Percentiles rank a stretch among this genome's conserved stretches.
These are phyloP conservation scores for Hyles vespertilio DNA, from an alignment of 1,140 invertebrate genomes.

Conservation along the genomic window DNA sequence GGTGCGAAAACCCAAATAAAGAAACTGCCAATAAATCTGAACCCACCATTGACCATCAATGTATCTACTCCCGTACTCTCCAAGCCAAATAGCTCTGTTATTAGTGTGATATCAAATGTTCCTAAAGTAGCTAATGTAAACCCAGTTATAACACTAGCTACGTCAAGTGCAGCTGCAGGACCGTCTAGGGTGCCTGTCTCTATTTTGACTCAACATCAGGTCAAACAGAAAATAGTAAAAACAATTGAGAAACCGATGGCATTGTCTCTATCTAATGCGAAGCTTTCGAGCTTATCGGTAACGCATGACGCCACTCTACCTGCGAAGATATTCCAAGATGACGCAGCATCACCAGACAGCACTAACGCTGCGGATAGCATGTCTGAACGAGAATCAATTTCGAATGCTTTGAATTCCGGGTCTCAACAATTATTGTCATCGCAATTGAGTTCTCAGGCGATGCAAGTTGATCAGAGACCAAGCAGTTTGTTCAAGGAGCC, in stretches of 20 bases:
- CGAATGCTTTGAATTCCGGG: constrained; percentile 17
- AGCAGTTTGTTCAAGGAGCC: constrained; percentile 41
- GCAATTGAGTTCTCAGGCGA: constrained; percentile 22
- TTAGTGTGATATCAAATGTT: constrained; percentile 69
- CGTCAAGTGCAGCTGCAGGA: constrained; percentile 46
- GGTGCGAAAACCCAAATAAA: constrained; percentile 60
- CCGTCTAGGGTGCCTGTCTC: constrained; percentile 62
- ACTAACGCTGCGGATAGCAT: constrained; percentile 70
- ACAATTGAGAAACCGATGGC: constrained; percentile 75
- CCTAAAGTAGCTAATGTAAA: constrained; percentile 61
- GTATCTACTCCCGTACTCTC: constrained; percentile 57
- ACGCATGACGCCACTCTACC: constrained; percentile 76
- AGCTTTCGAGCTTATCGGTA: constrained; percentile 75
- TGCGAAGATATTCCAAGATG: constrained; percentile 80
- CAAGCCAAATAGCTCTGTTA: constrained; percentile 67
- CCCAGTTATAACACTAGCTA: constrained; percentile 63
- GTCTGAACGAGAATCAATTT: constrained; percentile 40
- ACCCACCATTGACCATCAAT: constrained; percentile 49
- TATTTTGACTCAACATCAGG: constrained; percentile 67
- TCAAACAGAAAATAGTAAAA: constrained; percentile 74
- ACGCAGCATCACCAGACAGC: constrained; percentile 77
- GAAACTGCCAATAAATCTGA: constrained; percentile 66
- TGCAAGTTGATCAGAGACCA: constrained; percentile 40
- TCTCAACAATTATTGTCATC: constrained; percentile 45
- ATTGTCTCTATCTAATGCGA: constrained; percentile 68